phyloP scores from a whole-genome alignment of 2,888 invertebrate species.

The Congeria kusceri region DNA sequence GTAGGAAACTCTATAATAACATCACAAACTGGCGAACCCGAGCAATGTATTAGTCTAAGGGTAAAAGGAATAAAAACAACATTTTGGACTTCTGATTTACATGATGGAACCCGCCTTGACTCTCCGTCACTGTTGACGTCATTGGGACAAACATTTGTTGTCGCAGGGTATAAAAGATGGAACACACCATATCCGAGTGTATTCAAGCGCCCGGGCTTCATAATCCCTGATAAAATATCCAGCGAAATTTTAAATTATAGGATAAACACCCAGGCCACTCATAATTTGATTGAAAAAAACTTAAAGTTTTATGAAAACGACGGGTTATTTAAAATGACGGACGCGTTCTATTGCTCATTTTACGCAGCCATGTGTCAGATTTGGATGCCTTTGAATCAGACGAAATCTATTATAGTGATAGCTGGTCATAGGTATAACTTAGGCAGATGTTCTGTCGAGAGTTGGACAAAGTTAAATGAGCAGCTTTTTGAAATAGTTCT shows the following conservation, averaged over 20 bases:
- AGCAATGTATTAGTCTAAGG: neutral
- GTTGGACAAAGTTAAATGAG: neutral
- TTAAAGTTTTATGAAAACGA: constrained; percentile 1
- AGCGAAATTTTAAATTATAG: neutral
- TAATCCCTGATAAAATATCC: neutral
- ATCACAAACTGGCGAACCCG: neutral
- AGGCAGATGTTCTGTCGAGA: neutral
- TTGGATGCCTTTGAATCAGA: neutral
- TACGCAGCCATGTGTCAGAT: neutral
- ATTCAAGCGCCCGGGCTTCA: neutral
- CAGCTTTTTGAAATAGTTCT: neutral
- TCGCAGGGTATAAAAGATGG: neutral
- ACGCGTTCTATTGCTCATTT: constrained; percentile 1
- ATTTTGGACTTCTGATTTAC: constrained; percentile 6
- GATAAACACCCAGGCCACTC: neutral
- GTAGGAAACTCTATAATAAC: neutral
- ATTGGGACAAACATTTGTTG: neutral
- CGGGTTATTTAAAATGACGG: neutral
- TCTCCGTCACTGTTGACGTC: neutral
- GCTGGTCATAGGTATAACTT: constrained; percentile 1
- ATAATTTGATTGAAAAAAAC: neutral
- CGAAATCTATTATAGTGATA: neutral
- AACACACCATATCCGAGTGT: neutral
- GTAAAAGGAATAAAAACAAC: neutral
- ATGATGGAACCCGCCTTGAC: neutral